Evolutionary conservation across 2,797 vertebrate species (phyloP).

Genomic region (Microctenopoma lineatum): DNA sequence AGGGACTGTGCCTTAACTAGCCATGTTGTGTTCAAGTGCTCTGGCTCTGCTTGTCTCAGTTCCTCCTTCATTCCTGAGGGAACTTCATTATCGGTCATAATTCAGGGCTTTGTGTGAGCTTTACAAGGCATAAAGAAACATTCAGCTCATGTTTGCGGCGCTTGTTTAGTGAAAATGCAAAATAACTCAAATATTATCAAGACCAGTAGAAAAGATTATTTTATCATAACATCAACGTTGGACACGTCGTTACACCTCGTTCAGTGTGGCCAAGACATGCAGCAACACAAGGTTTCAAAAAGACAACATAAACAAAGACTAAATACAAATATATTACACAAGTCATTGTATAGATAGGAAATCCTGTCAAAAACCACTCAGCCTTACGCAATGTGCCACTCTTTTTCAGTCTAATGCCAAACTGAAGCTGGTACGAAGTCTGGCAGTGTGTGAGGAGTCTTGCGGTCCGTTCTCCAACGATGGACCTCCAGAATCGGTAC

Average conservation of each 20-base stretch:
- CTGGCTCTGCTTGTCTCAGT: neutral
- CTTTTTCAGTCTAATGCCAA: constrained; percentile 94
- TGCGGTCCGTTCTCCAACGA: constrained; percentile 89
- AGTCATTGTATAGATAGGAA: too few relatives aligned
- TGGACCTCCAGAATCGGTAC: constrained; percentile 88
- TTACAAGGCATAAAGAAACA: neutral
- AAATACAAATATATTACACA: too few relatives aligned
- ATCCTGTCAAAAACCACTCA: neutral
- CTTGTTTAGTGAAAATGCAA: neutral
- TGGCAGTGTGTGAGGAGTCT: constrained; percentile 97
- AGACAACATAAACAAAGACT: too few relatives aligned
- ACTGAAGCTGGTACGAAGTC: constrained; percentile 95
- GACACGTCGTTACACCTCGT: neutral
- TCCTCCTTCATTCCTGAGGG: constrained; percentile 6
- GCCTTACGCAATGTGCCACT: constrained; percentile 20
- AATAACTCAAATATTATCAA: neutral
- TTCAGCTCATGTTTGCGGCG: neutral
- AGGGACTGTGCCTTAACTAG: constrained; percentile 4
- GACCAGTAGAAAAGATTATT: neutral
- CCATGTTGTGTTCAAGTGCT: constrained; percentile 6
- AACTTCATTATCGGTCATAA: constrained; percentile 14
- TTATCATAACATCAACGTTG: neutral
- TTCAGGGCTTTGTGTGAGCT: constrained; percentile 11
- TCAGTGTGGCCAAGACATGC: too few relatives aligned
- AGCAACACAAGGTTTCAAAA: too few relatives aligned